Evolutionary conservation across 2,113 vertebrate genomes (phyloP), one percentile per base, ranked within the genome.

Genomic region (Microtus ochrogaster): DNA sequence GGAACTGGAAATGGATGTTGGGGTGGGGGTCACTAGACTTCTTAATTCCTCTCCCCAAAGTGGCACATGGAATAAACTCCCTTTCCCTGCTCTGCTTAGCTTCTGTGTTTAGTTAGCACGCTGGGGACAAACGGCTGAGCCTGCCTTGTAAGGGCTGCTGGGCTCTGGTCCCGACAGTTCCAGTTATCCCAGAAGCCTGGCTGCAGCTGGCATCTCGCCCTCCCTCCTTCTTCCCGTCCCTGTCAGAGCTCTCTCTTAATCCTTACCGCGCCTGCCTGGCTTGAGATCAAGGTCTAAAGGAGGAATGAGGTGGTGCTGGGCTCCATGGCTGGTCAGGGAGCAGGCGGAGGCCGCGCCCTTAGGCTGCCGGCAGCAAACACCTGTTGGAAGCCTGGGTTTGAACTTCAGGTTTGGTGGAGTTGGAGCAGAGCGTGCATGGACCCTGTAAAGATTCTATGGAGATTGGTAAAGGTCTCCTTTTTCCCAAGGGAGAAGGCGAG

Each of bases 191-290:
- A 44, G 82, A 39, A 84, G 58, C 24, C 47, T 3, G 26, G 68
- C 28, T 13, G 84, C 16, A 6, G 70, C 28, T 72, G 44, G 83
- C 44, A 21, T 21, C 84, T 44, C 76, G 65, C 39, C 83, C 44
- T 28, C 78, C 47, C 66, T 22, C 39, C 33, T 66, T 83, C 74
- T 89, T 82, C 70, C 1, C 0, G 76, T 47, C 74, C 49, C 58
- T 91, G 82, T 90, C 96, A 74, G 41, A 68, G 30, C 68, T 94
- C 63, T 93, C 47, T 86, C 83, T 94, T 92, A 94, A 90, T 91
- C 86, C 89, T 39, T 19, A 10, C 77, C 30, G 14, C 3, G 39
- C 47, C 33, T 83, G 63, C 52, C 68, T 58, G 89, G 87, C 63
- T 91, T 9, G 9, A 77, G 85, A 95, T 91, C 77, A 92, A 92